Evolutionary conservation across 2,888 invertebrate species (phyloP), one percentile per base, ranked within the genome.

Genomic region (Endomychus coccineus): DNA sequence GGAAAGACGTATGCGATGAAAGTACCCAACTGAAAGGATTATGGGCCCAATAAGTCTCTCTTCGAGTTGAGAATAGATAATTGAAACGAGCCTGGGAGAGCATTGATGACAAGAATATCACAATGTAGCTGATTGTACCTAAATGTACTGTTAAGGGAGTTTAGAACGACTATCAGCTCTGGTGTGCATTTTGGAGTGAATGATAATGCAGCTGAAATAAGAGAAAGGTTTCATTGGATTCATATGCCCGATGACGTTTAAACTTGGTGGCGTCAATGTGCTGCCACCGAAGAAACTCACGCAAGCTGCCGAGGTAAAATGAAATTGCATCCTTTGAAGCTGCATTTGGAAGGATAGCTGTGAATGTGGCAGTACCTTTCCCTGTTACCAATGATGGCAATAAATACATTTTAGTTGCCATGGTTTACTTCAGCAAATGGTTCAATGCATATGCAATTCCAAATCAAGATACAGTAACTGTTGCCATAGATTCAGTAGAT

Each of bases 381-480:
- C 50, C 48, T 6, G 36, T 31, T 11, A 42, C 46, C 1, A 28
- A 39, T 6, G 29, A 16, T 25, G 32, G 36, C 19, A 47, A 44
- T 31, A 45, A 45, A 12, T 54, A 48, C 34, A 37, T 52, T 2
- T 19, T 55, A 11, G 50, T 52, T 1, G 45, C 44, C 2, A 45
- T 42, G 44, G 49, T 36, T 43, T 49, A 52, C 17, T 51, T 55
- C 12, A 51, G 42, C 7, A 48, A 51, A 22, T 54, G 50, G 51
- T 42, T 45, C 2, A 52, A 56, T 39, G 50, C 44, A 5, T 50
- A 52, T 19, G 47, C 60, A 2, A 27, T 61, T 9, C 52, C 52
- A 1, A 51, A 59, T 22, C 52, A 54, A 11, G 50, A 48, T 27
- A 49, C 61, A 1, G 41, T 39, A 4, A 57, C 59, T 0, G 44